Percentiles rank a stretch among this genome's conserved stretches.
phyloP scores from a whole-genome alignment of 2,888 invertebrate genomes.

The Dorcus hopei region DNA sequence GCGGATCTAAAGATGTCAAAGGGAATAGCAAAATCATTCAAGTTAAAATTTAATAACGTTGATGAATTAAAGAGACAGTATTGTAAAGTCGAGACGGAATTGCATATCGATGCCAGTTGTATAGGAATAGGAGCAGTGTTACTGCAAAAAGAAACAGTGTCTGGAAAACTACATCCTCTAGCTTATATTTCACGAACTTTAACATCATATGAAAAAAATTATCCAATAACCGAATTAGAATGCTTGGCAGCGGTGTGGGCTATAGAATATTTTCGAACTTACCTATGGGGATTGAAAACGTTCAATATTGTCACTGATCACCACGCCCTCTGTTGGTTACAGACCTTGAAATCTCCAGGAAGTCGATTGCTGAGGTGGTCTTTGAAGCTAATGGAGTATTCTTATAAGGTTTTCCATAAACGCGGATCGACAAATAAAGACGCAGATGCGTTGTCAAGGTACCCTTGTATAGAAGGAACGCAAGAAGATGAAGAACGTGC shows the following conservation, averaged over 20 bases:
- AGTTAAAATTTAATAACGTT: too few species aligned
- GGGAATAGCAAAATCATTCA: too few species aligned
- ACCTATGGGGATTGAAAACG: slow-evolving; percentile 1
- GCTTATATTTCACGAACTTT: slow-evolving; percentile 13
- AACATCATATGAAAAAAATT: slow-evolving; percentile 32
- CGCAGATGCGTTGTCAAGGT: slow-evolving; percentile 11
- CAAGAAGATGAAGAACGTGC: too few species aligned
- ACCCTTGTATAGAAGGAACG: neutral
- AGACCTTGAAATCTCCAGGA: slow-evolving; percentile 7
- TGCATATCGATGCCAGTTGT: slow-evolving; percentile 40
- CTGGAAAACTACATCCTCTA: neutral
- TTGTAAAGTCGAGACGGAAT: slow-evolving; percentile 18
- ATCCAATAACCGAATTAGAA: slow-evolving; percentile 43
- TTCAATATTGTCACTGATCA: slow-evolving; percentile 10
- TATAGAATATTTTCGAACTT: slow-evolving; percentile 7
- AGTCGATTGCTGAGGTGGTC: slow-evolving; percentile 20
- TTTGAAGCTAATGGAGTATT: slow-evolving; percentile 21
- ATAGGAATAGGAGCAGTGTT: slow-evolving; percentile 29
- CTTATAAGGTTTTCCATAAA: slow-evolving; percentile 17
- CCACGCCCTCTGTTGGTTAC: slow-evolving; percentile 15
- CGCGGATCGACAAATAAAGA: slow-evolving; percentile 9
- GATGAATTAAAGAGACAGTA: too few species aligned
- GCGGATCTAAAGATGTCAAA: too few species aligned
- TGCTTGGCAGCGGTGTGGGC: slow-evolving; percentile 28
- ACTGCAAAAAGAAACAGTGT: slow-evolving; percentile 23